Base-by-base conservation (phyloP, 2,888 invertebrate genomes). In the Mythimna loreyi region DNA sequence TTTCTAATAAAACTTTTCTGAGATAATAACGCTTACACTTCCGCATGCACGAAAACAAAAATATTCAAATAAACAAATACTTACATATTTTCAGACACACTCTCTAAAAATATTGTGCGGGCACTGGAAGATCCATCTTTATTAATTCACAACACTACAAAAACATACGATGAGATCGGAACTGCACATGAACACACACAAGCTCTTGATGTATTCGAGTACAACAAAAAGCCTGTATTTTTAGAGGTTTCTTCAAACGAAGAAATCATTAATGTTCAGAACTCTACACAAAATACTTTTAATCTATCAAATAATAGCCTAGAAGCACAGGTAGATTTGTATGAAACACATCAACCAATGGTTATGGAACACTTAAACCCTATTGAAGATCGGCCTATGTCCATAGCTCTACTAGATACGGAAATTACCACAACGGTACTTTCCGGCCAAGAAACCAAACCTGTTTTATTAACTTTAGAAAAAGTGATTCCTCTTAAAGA, bases 71-170 rank as follows among this genome's bases (percentile, higher is more conserved):
- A 64, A 25, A 62, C 28, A 28, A 2, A 28, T 28, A 28, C 33
- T 70, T 75, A 53, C 53, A 59, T 53, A 71, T 73, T 80, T 77
- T 74, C 77, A 75, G 79, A 69, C 55, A 67, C 30, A 65, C 19
- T 53, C 36, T 64, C 60, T 64, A 50, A 68, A 67, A 64, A 25
- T 58, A 13, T 49, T 23, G 33, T 50, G 66, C 50, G 30, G 36
- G 57, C 16, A 57, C 40, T 59, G n/a, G 67, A 78, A 66, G 65
- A 78, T 40, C 16, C 43, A 62, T 23, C 25, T 53, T 4, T 45
- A 40, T 36, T 65, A 19, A 11, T 58, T 61, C 16, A 53, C 30
- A 49, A 56, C 25, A n/a, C 19, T 19, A 47, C 47, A 49, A 33
- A 13, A 53, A 11, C 47, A 60, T 43, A 52, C 11, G 6, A 61